These are phyloP conservation scores for Eurystomus glaucurus DNA, from an alignment of 2,797 vertebrate species.

Conservation along the genomic window DNA sequence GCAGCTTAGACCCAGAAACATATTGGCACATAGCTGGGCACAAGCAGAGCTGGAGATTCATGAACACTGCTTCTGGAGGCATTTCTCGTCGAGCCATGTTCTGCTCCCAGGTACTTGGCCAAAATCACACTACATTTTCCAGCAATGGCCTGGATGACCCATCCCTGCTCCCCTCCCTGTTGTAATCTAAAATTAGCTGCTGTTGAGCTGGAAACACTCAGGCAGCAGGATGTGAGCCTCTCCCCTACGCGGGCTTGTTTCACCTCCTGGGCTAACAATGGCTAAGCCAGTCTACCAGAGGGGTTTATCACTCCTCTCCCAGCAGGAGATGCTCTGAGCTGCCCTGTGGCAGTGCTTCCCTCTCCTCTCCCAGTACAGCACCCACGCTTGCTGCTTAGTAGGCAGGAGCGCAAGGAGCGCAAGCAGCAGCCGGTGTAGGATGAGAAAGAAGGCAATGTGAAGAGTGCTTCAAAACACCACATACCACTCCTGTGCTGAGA, in stretches of 20 bases:
- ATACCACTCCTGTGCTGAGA: not conserved
- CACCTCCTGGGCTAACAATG: not conserved
- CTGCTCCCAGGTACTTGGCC: not conserved
- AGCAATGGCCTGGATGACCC: not conserved
- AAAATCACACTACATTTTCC: rapidly evolving
- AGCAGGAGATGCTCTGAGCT: not conserved
- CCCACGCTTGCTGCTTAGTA: not conserved
- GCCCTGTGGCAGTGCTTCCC: not conserved
- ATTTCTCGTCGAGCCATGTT: not conserved
- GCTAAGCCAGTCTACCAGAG: not conserved
- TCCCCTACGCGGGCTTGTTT: not conserved
- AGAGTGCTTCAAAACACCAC: not conserved
- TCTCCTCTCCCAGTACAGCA: rapidly evolving
- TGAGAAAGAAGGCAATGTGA: not conserved
- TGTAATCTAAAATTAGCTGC: slow-evolving; percentile 8
- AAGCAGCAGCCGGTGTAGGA: not conserved
- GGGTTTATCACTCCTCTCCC: not conserved
- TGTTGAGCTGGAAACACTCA: not conserved
- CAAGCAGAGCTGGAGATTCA: not conserved
- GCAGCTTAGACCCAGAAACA: not conserved
- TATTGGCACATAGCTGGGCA: not conserved
- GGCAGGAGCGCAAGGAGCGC: not conserved
- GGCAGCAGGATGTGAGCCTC: not conserved
- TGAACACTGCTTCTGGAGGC: not conserved
- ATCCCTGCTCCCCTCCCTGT: not conserved